Base-by-base conservation (phyloP, 1,140 invertebrate species). In the Drosophila repletoides region DNA sequence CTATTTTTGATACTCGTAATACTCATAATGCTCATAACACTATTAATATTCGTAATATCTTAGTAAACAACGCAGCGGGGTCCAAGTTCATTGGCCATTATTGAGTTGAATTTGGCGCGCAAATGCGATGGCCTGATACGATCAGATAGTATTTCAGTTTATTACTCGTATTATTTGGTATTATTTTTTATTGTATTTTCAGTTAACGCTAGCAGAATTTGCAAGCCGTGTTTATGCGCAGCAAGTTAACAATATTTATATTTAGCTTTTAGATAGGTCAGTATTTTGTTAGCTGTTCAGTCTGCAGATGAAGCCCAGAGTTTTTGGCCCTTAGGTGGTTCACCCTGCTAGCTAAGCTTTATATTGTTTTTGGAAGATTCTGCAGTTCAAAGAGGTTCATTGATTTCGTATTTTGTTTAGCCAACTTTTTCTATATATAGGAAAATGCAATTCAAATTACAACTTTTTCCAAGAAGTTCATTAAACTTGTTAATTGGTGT, bases 261-360 rank as follows among this genome's bases (percentile, higher is more conserved):
- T 72, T 77, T 83, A 14, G 29, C n/a, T 34, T 67, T 63, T 36
- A 61, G 66, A 84, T 84, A 84, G 79, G 79, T 84, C 79, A 84
- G 79, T 84, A 73, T 34, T 80, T 74, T n/a, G 12, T 40, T 29
- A 19, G 22, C 28, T 43, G 24, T 6, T 22, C 22, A 3, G 19
- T 19, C 41, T 21, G 40, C 65, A 60, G 61, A 46, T 59, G 40
- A 15, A n/a, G 55, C n/a, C n/a, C 33, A 58, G 61, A 38, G 29
- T 9, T 28, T 33, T 34, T 17, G 43, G 21, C 15, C 63, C 21
- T 28, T 5, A 45, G 63, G 45, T 66, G 45, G 26, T 66, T 51
- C 49, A 60, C 63, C 63, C 10, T 43, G 59, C 22, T 29, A 41
- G 9, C 43, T 53, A 26, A 24, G 15, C 60, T 34, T 3, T 41